A percentile compares a stretch with the other conserved stretches of the same genome.
phyloP scores from a whole-genome alignment of 1,140 invertebrate species.

The Cyclina sinensis region DNA sequence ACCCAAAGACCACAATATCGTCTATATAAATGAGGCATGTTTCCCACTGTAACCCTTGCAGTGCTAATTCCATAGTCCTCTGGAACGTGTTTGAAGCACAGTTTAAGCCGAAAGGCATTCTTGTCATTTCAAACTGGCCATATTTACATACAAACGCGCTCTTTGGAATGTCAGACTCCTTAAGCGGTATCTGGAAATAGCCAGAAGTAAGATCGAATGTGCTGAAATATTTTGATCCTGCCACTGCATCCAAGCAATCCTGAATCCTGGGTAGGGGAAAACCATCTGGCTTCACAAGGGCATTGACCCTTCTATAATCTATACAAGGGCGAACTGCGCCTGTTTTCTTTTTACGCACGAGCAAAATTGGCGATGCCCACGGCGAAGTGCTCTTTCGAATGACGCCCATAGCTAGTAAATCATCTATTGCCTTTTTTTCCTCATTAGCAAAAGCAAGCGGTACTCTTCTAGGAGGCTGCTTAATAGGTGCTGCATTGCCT shows the following conservation, averaged over 20 bases:
- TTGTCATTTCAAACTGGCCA: constrained; percentile 65
- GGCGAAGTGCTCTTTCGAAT: constrained; percentile 20
- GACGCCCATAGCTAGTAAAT: constrained; percentile 45
- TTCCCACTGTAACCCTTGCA: constrained; percentile 18
- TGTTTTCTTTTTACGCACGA: constrained; percentile 23
- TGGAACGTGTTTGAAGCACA: neutral
- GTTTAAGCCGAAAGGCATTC: constrained; percentile 30
- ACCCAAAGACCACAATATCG: constrained; percentile 29
- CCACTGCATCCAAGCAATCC: constrained; percentile 27
- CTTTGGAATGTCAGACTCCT: constrained; percentile 25
- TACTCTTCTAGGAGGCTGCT: constrained; percentile 42
- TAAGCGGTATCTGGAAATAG: constrained; percentile 22
- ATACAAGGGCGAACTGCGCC: constrained; percentile 21
- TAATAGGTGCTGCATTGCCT: constrained; percentile 46
- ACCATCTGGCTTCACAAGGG: constrained; percentile 1
- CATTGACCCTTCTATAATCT: neutral
- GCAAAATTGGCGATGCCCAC: constrained; percentile 22
- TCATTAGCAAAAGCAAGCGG: constrained; percentile 43
- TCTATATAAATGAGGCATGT: constrained; percentile 19
- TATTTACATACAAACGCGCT: constrained; percentile 46
- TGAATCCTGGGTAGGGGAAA: constrained; percentile 13
- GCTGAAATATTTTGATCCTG: neutral
- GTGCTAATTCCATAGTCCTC: constrained; percentile 53
- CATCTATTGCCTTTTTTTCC: constrained; percentile 48
- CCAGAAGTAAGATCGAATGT: neutral